These are phyloP conservation scores for Phaethornis superciliosus DNA, from an alignment of 2,113 vertebrate species.

Conservation along the genomic window DNA sequence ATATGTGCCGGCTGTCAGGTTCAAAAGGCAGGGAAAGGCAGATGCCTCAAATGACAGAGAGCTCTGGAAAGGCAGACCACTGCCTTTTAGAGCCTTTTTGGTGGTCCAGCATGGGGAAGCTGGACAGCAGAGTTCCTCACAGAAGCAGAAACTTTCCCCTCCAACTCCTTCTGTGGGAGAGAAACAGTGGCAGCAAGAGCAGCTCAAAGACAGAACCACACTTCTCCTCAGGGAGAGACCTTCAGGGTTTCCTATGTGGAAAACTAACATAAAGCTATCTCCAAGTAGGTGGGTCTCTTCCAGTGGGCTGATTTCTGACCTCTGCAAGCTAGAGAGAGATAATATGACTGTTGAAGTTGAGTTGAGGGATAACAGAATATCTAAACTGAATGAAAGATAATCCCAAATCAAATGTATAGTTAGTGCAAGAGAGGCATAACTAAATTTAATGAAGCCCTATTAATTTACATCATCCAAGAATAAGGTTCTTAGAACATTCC, in stretches of 20 bases:
- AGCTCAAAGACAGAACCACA: neutral
- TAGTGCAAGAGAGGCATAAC: neutral
- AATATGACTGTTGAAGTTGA: neutral
- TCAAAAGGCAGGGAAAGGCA: neutral
- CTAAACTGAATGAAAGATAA: neutral
- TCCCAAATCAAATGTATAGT: neutral
- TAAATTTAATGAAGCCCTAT: neutral
- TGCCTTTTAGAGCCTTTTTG: neutral
- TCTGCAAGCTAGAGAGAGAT: rapidly evolving
- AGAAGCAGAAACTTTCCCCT: neutral
- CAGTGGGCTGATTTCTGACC: neutral
- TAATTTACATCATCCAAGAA: neutral
- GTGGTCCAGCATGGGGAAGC: neutral
- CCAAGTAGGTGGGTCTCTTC: neutral
- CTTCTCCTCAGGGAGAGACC: neutral
- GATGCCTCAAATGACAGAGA: neutral
- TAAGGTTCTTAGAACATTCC: neutral
- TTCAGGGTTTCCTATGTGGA: neutral
- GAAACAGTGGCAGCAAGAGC: neutral
- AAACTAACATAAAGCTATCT: neutral
- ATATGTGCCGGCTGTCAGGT: neutral
- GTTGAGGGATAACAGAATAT: neutral
- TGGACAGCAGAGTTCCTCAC: neutral
- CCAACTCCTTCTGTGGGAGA: neutral
- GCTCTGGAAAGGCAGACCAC: neutral